Conservation (phyloP, 2,888 invertebrate genomes). For the Chouioia cunea region DNA sequence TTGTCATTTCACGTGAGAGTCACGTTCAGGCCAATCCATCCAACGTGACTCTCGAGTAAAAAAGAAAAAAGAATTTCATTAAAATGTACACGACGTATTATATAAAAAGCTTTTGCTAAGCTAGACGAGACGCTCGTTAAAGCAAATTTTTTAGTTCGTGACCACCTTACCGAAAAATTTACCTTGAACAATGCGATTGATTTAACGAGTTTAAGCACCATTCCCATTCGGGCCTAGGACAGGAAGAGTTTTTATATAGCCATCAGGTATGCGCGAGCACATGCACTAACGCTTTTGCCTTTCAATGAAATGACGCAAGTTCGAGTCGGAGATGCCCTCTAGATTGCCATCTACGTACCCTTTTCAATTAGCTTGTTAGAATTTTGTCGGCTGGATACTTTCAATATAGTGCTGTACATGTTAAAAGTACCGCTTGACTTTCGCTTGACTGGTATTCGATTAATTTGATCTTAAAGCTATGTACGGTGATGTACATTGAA, state of each 20-base stretch:
- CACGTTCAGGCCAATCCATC: conserved; percentile 12
- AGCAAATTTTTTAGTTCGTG: conserved; percentile 31
- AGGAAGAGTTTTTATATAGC: conserved; percentile 16
- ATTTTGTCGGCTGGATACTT: too few species aligned
- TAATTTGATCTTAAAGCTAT: too few species aligned
- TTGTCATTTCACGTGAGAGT: not conserved
- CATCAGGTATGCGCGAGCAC: conserved; percentile 32
- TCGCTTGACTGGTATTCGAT: too few species aligned
- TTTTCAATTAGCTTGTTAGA: too few species aligned
- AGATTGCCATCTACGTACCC: too few species aligned
- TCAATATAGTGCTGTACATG: too few species aligned
- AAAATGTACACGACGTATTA: conserved; percentile 28
- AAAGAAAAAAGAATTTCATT: conserved; percentile 22
- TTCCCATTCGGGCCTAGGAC: conserved; percentile 37
- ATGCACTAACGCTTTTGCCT: too few species aligned
- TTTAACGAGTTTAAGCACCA: conserved; percentile 28
- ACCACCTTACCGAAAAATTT: conserved; percentile 41
- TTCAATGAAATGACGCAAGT: too few species aligned
- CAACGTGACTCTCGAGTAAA: not conserved
- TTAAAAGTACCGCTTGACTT: too few species aligned
- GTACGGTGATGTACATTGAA: too few species aligned
- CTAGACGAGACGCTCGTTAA: conserved; percentile 38
- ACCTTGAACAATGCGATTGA: too few species aligned
- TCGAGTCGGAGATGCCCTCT: too few species aligned
- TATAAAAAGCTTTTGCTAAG: conserved; percentile 23